Conservation (phyloP, 1,140 invertebrate species). For the Lepidurus couesii region DNA sequence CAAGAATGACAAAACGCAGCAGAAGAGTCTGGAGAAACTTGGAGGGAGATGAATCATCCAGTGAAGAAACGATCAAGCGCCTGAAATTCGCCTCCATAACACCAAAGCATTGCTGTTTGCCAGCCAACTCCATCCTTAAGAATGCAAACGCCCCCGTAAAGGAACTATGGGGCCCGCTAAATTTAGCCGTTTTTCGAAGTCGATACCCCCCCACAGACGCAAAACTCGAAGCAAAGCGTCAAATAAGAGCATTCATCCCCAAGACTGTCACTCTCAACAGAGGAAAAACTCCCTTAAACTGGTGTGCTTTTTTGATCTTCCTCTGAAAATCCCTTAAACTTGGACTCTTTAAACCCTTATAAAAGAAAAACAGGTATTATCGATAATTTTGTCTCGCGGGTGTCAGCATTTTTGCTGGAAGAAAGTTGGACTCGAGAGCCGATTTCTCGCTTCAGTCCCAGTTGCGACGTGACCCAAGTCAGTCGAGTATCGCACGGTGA, state of each 20-base stretch:
- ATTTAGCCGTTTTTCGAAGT: not conserved
- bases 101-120: constrained; percentile 3
- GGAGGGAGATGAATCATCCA: not conserved
- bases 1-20: not conserved
- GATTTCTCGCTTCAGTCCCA: not conserved
- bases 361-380: no score
- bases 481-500: not conserved
- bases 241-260: not conserved
- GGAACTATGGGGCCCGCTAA: not conserved
- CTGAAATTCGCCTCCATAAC: not conserved
- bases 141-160: constrained; percentile 17
- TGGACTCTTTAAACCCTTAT: not conserved
- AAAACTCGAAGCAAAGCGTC: constrained; percentile 9
- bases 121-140: not conserved
- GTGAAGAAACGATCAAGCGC: not conserved
- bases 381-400: not conserved
- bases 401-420: not conserved
- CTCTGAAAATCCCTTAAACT: not conserved
- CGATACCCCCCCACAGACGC: not conserved
- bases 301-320: no score
- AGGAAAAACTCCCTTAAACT: no score
- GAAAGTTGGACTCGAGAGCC: not conserved
- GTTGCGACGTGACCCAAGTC: constrained; percentile 7
- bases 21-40: constrained; percentile 2
- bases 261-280: not conserved